A percentile compares a stretch with the other conserved stretches of the same genome.
These are phyloP conservation scores for Scopus umbretta DNA, from an alignment of 2,113 vertebrate genomes.

Conservation along the genomic window DNA sequence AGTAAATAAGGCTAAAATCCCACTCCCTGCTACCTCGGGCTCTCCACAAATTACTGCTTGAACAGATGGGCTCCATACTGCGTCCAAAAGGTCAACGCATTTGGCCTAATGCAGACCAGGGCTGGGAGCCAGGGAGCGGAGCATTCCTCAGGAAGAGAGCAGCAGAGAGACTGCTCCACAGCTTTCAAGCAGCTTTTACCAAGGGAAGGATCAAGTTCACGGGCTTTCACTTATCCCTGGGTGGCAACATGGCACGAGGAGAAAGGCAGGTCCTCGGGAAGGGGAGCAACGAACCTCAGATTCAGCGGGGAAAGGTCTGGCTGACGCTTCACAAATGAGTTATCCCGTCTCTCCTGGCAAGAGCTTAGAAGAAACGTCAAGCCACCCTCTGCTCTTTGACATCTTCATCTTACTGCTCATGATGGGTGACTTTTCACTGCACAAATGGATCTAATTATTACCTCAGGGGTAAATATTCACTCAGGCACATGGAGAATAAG, in stretches of 20 bases:
- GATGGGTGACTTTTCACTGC: background rate
- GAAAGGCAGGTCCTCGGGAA: background rate
- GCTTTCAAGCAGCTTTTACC: background rate
- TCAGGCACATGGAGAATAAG: background rate
- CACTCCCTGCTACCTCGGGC: background rate
- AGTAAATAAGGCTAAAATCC: background rate
- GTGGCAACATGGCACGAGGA: background rate
- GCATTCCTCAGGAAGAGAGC: background rate
- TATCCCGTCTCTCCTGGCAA: background rate
- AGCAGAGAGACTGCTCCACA: background rate
- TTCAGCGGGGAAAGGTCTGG: background rate
- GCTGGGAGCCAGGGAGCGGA: background rate
- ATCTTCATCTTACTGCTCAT: background rate
- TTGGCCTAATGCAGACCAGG: background rate
- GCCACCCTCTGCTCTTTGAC: background rate
- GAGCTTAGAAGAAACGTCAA: background rate
- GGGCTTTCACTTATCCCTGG: background rate
- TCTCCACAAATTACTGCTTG: background rate
- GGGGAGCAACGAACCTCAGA: background rate
- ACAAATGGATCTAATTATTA: background rate
- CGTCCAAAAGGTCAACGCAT: background rate
- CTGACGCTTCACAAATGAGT: background rate
- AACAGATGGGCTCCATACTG: background rate
- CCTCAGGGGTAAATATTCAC: conserved; percentile 34
- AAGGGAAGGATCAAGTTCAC: background rate